Percentiles rank a stretch among this genome's conserved stretches.
phyloP scores from a whole-genome alignment of 2,113 vertebrate genomes.

The Bucco capensis region DNA sequence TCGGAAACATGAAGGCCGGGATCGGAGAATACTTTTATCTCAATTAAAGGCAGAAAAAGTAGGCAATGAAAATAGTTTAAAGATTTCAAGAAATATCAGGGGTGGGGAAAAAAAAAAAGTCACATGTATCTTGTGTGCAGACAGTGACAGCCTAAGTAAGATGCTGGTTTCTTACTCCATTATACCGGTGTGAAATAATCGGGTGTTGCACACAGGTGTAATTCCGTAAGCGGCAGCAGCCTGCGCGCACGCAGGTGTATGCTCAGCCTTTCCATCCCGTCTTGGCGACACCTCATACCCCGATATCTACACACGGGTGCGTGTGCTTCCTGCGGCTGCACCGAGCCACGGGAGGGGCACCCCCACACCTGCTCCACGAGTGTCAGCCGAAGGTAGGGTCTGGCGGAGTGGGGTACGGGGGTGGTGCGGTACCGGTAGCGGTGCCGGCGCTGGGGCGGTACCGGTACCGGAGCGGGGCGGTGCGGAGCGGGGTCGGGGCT shows the following conservation, averaged over 20 bases:
- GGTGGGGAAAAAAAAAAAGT: not conserved
- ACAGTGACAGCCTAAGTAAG: not conserved
- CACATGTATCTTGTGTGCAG: not conserved
- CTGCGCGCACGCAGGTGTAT: not conserved
- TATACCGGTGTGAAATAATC: not conserved
- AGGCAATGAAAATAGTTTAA: not conserved
- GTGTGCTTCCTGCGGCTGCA: not conserved
- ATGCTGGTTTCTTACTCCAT: not conserved
- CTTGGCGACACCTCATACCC: accelerated
- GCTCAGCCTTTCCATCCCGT: not conserved
- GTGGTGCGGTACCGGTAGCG: not conserved
- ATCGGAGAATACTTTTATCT: not conserved
- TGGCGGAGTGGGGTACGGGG: not conserved
- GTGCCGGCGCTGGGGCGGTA: not conserved
- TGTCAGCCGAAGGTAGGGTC: not conserved
- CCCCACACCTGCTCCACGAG: not conserved
- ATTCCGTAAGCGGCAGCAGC: not conserved
- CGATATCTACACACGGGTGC: accelerated
- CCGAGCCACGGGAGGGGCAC: not conserved
- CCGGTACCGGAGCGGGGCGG: not conserved
- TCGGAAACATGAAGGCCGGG: not conserved
- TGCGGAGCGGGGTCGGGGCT: not conserved
- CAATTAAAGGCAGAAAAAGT: not conserved
- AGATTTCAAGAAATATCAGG: not conserved
- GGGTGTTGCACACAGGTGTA: not conserved